A percentile compares a stretch with the other conserved stretches of the same genome.
These are phyloP conservation scores for Girardia tigrina DNA, from an alignment of 2,888 invertebrate species.

Conservation along the genomic window DNA sequence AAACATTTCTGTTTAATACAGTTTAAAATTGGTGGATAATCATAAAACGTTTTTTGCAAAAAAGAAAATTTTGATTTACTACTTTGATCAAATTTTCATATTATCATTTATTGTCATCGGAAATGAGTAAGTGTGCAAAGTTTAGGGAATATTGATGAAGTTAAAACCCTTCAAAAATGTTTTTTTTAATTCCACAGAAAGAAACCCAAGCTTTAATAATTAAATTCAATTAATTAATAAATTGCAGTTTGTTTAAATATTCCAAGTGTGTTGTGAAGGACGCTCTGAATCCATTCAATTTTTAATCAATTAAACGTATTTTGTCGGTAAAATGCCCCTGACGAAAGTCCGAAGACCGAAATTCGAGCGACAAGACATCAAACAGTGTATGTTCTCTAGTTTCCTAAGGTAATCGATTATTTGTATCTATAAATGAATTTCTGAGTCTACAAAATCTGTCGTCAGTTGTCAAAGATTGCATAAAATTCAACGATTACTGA, in stretches of 20 bases:
- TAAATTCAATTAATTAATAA: too few species aligned
- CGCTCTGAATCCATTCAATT: background rate
- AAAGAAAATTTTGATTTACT: too few species aligned
- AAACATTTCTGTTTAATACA: too few species aligned
- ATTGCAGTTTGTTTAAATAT: background rate
- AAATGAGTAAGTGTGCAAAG: too few species aligned
- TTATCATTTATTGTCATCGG: too few species aligned
- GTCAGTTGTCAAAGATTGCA: conserved; percentile 19
- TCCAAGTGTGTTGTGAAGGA: background rate
- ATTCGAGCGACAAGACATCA: background rate
- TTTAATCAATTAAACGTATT: background rate
- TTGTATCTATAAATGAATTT: background rate
- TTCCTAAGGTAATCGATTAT: background rate
- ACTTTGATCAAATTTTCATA: too few species aligned
- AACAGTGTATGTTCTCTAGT: background rate
- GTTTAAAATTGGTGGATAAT: too few species aligned
- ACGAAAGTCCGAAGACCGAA: conserved; percentile 3
- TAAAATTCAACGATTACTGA: conserved; percentile 4
- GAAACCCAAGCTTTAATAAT: too few species aligned
- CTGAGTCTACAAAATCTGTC: background rate
- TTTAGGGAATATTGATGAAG: too few species aligned
- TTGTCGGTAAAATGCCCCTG: background rate
- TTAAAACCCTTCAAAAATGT: too few species aligned
- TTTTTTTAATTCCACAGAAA: too few species aligned
- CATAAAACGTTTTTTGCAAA: too few species aligned